phyloP scores from a whole-genome alignment of 2,113 vertebrate species.

The Alligator sinensis region DNA sequence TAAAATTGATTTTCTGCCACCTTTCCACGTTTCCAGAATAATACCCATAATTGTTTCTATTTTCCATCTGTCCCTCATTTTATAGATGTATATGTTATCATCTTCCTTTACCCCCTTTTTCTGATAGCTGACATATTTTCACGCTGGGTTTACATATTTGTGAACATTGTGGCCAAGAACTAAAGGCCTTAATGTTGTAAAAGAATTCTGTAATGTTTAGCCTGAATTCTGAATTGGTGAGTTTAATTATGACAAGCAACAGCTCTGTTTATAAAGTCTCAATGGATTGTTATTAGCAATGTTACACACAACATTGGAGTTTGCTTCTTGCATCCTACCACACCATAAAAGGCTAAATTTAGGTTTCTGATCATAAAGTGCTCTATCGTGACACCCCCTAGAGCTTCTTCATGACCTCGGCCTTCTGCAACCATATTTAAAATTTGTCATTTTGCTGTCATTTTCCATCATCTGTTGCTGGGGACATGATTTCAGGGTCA shows the following conservation, averaged over 20 bases:
- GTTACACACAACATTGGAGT: neutral
- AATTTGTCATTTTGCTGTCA: neutral
- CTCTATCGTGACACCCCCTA: neutral
- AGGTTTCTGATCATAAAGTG: neutral
- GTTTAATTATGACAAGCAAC: neutral
- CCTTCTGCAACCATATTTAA: neutral
- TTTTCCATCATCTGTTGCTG: neutral
- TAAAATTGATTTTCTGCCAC: neutral
- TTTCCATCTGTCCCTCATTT: neutral
- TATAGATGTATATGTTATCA: rapidly evolving
- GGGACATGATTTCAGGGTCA: neutral
- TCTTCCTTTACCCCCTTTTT: neutral
- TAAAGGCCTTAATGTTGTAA: neutral
- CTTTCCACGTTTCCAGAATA: neutral
- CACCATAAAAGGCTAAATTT: neutral
- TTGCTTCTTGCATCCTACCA: neutral
- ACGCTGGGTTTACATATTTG: neutral
- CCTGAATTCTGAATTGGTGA: neutral
- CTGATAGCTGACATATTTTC: neutral
- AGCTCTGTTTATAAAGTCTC: neutral
- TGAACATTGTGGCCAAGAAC: neutral
- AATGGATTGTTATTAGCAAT: neutral
- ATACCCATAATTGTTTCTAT: neutral
- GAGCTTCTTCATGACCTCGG: neutral
- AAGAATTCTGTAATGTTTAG: neutral